Percentiles rank a stretch among this genome's conserved stretches.
These are phyloP conservation scores for Lontra canadensis DNA, from an alignment of 2,113 vertebrate genomes.

Conservation along the genomic window DNA sequence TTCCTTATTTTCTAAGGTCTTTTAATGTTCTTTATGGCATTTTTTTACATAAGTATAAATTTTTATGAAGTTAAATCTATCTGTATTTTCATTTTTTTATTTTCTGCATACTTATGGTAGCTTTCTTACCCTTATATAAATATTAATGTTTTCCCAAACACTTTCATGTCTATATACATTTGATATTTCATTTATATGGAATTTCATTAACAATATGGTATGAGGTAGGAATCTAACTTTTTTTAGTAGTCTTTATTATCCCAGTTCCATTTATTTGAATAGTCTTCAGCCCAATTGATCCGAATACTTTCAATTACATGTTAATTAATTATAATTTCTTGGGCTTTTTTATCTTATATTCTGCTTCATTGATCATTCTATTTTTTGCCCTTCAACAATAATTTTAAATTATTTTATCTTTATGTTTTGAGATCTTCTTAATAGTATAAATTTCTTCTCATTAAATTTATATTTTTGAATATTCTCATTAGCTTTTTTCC, in stretches of 20 bases:
- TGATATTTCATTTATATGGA: not conserved
- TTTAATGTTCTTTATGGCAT: not conserved
- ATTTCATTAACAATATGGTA: not conserved
- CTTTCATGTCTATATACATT: not conserved
- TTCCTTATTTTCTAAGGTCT: not conserved
- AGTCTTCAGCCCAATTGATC: not conserved
- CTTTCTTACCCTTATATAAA: not conserved
- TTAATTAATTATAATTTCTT: not conserved
- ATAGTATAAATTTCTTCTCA: not conserved
- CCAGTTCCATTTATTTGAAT: not conserved
- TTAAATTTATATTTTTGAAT: not conserved
- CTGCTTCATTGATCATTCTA: not conserved
- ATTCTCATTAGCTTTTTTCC: not conserved
- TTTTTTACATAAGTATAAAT: not conserved
- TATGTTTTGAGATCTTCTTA: constrained; percentile 5
- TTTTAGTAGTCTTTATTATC: not conserved
- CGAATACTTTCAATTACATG: not conserved
- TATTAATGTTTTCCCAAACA: not conserved
- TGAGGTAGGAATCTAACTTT: not conserved
- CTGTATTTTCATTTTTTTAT: not conserved
- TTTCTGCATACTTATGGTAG: not conserved
- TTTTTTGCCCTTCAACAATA: not conserved
- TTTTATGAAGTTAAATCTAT: not conserved
- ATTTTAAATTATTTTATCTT: not conserved
- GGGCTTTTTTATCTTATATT: not conserved